These are phyloP conservation scores for Ferrisia virgata DNA, from an alignment of 2,888 invertebrate genomes.

Conservation along the genomic window DNA sequence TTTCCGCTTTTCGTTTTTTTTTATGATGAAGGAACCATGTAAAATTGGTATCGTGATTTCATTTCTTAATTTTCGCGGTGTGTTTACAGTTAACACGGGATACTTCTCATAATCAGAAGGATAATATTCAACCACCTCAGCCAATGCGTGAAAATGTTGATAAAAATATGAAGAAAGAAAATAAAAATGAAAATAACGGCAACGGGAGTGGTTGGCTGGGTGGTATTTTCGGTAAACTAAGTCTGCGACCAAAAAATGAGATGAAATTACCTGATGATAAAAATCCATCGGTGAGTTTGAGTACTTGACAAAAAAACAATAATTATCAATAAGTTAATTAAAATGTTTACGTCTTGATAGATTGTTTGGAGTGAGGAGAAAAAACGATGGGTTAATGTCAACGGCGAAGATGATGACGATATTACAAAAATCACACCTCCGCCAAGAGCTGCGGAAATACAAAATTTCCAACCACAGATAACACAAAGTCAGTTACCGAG, in stretches of 20 bases:
- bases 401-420: slow-evolving; percentile 64
- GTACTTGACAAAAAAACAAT: not conserved
- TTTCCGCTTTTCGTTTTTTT: not conserved
- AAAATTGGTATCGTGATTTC: too few species aligned
- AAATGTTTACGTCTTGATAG: slow-evolving; percentile 55
- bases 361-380: slow-evolving; percentile 90
- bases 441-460: slow-evolving; percentile 64
- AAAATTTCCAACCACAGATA: slow-evolving; percentile 34
- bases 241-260: slow-evolving; percentile 79
- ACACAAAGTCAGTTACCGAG: slow-evolving; percentile 29
- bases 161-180: not conserved
- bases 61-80: too few species aligned
- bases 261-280: slow-evolving; percentile 95
- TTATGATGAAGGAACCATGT: too few species aligned
- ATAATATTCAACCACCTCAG: not conserved
- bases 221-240: slow-evolving; percentile 78
- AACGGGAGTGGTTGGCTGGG: slow-evolving; percentile 71
- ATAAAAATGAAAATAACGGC: slow-evolving; percentile 46
- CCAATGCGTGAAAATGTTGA: not conserved
- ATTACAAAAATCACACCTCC: slow-evolving; percentile 62
- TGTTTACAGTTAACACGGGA: not conserved
- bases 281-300: slow-evolving; percentile 78
- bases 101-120: not conserved
- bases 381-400: slow-evolving; percentile 82
- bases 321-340: not conserved